Evolutionary conservation across 1,140 invertebrate genomes (phyloP).

Genomic region (Colletes latitarsis): DNA sequence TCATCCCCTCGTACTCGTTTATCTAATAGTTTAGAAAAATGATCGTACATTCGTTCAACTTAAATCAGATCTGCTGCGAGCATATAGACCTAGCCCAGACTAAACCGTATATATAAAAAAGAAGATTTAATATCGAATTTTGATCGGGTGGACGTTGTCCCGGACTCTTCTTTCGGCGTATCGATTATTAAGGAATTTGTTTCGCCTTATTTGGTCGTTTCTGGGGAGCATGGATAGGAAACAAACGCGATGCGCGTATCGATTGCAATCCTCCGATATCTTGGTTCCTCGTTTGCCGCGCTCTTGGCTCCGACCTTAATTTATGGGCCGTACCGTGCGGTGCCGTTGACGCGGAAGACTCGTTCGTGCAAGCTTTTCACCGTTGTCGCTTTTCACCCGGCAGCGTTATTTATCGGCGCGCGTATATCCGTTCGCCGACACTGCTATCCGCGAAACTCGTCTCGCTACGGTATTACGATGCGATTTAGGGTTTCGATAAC

Average conservation of each 20-base stretch:
- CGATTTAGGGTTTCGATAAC: slow-evolving; percentile 7
- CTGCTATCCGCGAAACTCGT: slow-evolving; percentile 13
- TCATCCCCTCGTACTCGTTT: neutral
- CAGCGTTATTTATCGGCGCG: slow-evolving; percentile 48
- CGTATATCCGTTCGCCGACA: slow-evolving; percentile 45
- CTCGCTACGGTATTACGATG: slow-evolving; percentile 25
- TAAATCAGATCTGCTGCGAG: no score
- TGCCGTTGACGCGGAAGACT: slow-evolving; percentile 40
- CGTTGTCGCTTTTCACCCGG: slow-evolving; percentile 33
- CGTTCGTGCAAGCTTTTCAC: slow-evolving; percentile 44
- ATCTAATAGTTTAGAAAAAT: no score
- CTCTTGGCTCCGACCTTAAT: slow-evolving; percentile 57
- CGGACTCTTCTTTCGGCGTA: no score
- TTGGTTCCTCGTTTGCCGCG: slow-evolving; percentile 21
- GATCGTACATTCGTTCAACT: no score
- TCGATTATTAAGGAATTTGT: no score
- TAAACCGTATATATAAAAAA: no score
- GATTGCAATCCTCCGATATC: slow-evolving; percentile 12
- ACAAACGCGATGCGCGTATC: slow-evolving; percentile 31
- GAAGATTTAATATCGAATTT: no score
- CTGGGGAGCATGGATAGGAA: neutral
- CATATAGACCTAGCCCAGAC: no score
- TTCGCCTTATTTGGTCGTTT: neutral
- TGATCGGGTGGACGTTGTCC: no score
- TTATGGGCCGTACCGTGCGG: slow-evolving; percentile 6